Percentiles rank a stretch among this genome's conserved stretches.
Evolutionary conservation across 2,797 vertebrate species (phyloP).

Genomic region (Anabacerthia variegaticeps): DNA sequence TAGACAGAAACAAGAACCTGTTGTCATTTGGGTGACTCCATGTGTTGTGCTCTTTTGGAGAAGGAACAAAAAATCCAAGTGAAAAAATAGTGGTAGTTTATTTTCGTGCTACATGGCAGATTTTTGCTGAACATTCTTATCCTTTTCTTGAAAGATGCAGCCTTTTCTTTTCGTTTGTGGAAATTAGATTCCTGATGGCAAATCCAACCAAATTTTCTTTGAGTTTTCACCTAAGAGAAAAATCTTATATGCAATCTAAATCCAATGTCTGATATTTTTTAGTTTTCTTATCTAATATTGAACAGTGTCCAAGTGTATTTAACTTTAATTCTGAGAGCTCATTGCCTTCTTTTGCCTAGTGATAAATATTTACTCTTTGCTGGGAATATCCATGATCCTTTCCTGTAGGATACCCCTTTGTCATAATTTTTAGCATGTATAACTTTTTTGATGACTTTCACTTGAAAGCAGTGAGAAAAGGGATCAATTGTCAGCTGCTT

Average conservation of each 20-base stretch:
- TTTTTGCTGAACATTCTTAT: neutral
- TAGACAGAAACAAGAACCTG: neutral
- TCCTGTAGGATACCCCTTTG: neutral
- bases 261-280: neutral
- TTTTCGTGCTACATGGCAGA: neutral
- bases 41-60: neutral
- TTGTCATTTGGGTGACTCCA: neutral
- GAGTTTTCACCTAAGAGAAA: neutral
- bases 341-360: constrained; percentile 15
- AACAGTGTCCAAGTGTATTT: neutral
- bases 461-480: neutral
- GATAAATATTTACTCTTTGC: constrained; percentile 63
- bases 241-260: neutral
- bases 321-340: neutral
- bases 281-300: constrained; percentile 20
- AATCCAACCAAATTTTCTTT: neutral
- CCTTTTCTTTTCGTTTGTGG: neutral
- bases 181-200: neutral
- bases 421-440: neutral
- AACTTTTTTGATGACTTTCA: constrained; percentile 4
- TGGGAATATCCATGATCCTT: neutral
- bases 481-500: neutral
- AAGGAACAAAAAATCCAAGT: neutral
- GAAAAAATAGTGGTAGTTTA: neutral
- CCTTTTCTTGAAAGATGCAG: neutral